Conservation (phyloP, 2,797 vertebrate genomes). For the Lycodopsis pacificus region DNA sequence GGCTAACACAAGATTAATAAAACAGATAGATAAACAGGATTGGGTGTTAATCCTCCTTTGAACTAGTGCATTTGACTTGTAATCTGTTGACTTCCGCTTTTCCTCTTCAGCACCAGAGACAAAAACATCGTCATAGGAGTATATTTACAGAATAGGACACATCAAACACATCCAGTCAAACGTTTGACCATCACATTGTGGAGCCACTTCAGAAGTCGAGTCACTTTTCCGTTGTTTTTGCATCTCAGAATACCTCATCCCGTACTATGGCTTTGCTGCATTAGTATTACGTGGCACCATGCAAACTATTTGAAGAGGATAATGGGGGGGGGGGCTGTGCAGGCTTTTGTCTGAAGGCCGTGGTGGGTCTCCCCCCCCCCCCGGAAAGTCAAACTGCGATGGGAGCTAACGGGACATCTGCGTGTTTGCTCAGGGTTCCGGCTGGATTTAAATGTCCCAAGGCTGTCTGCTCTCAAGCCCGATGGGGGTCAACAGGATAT, state of each 20-base stretch:
- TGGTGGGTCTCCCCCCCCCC: conserved; percentile 5
- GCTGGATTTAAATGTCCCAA: conserved; percentile 73
- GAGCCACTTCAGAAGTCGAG: conserved; percentile 1
- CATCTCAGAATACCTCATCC: background rate
- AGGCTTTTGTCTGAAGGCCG: conserved; percentile 35
- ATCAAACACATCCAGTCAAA: background rate
- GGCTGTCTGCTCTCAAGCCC: conserved; percentile 72
- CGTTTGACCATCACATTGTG: background rate
- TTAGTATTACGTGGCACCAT: conserved; percentile 15
- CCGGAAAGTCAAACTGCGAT: conserved; percentile 49
- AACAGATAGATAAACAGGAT: conserved; percentile 56
- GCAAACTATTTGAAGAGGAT: conserved; percentile 14
- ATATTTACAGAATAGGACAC: background rate
- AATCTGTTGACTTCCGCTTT: conserved; percentile 46
- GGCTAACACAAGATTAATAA: conserved; percentile 58
- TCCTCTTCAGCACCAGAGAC: background rate
- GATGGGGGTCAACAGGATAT: conserved; percentile 76
- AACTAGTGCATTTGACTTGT: conserved; percentile 52
- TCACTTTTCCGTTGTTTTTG: background rate
- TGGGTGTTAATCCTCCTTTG: conserved; percentile 57
- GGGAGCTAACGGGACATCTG: conserved; percentile 64
- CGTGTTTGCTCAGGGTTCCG: conserved; percentile 53
- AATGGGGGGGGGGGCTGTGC: background rate
- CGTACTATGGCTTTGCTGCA: background rate
- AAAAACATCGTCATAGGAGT: background rate